phyloP scores from a whole-genome alignment of 2,113 vertebrate genomes.

The Antigone vipio region DNA sequence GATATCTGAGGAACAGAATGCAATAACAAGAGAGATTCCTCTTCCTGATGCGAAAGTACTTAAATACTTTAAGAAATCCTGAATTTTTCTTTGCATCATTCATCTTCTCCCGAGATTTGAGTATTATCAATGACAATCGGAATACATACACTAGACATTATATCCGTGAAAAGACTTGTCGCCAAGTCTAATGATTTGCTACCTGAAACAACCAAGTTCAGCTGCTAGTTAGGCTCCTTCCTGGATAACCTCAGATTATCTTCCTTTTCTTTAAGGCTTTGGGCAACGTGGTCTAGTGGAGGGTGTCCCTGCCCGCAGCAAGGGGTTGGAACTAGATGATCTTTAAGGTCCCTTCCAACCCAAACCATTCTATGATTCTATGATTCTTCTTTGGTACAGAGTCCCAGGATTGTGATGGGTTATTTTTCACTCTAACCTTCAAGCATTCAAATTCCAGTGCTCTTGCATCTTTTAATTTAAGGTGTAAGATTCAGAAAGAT shows the following conservation, averaged over 20 bases:
- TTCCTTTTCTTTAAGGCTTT: neutral
- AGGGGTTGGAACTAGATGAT: too few relatives aligned
- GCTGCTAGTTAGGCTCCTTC: neutral
- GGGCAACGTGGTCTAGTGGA: too few relatives aligned
- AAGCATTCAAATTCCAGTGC: neutral
- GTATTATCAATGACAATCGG: fast-evolving
- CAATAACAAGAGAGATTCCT: neutral
- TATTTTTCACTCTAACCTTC: neutral
- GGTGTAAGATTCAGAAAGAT: neutral
- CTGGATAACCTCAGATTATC: neutral
- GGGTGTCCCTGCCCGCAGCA: too few relatives aligned
- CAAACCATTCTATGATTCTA: too few relatives aligned
- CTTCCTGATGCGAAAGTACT: neutral
- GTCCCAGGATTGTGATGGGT: neutral
- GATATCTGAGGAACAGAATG: neutral
- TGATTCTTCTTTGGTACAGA: neutral
- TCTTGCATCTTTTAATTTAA: neutral
- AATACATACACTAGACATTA: neutral
- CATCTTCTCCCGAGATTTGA: neutral
- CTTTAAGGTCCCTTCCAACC: too few relatives aligned
- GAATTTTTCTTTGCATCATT: neutral
- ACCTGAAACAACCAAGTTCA: neutral
- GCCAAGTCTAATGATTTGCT: neutral
- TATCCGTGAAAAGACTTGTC: neutral
- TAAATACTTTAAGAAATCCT: neutral